These are phyloP conservation scores for Drosophila pegasa DNA, from an alignment of 2,888 invertebrate genomes.

Conservation along the genomic window DNA sequence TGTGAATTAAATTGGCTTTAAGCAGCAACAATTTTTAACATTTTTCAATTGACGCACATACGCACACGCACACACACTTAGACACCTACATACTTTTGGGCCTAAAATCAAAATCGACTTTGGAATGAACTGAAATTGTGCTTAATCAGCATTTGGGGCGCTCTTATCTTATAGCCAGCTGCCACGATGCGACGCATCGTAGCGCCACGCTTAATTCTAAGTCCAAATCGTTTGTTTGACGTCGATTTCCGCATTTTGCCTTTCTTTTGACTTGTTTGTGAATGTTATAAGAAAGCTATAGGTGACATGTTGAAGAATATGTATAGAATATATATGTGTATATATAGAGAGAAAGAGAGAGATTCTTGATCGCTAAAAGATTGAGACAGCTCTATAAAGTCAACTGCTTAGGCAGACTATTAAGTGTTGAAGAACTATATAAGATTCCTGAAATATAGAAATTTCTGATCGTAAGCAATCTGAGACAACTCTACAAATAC, in stretches of 20 bases:
- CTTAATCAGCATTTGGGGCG: conserved; percentile 18
- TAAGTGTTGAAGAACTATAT: no score
- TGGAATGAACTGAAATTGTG: conserved; percentile 15
- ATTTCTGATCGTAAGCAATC: neutral
- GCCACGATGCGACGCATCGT: neutral
- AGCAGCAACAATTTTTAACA: neutral
- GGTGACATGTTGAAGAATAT: neutral
- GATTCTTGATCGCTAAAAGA: no score
- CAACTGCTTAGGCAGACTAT: no score
- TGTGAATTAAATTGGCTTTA: neutral
- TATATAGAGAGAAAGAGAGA: no score
- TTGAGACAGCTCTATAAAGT: no score
- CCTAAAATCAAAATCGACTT: conserved; percentile 17
- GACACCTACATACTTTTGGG: neutral
- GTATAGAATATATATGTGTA: no score
- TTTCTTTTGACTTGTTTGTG: neutral
- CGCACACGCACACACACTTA: neutral
- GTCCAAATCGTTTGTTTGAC: conserved; percentile 5
- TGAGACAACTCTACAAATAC: neutral
- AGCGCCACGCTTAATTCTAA: conserved; percentile 2
- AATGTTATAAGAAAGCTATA: neutral
- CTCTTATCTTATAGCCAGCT: conserved; percentile 32
- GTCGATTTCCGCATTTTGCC: neutral
- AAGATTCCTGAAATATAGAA: no score
- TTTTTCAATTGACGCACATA: conserved; percentile 5